Conservation (phyloP, 2,888 invertebrate species). For the Cryptocephalus primarius region DNA sequence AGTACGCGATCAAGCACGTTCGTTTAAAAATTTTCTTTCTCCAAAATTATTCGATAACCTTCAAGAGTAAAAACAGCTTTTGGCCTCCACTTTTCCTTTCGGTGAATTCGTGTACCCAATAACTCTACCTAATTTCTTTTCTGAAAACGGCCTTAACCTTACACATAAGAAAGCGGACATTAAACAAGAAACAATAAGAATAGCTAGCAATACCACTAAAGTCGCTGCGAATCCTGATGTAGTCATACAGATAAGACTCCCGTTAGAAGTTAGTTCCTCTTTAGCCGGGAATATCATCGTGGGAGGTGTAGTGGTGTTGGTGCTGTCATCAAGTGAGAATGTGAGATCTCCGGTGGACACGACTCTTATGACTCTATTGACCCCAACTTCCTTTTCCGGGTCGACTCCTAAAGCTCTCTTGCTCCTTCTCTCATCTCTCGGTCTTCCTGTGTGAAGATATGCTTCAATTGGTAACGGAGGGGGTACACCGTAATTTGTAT, state of each 20-base stretch:
- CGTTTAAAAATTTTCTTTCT: conserved; percentile 1
- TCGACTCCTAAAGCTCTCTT: conserved; percentile 44
- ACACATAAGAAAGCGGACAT: conserved; percentile 79
- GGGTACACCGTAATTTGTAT: conserved; percentile 52
- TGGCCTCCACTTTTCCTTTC: conserved; percentile 32
- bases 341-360: conserved; percentile 86
- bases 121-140: conserved; percentile 28
- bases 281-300: conserved; percentile 63
- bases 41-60: conserved; percentile 1
- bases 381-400: conserved; percentile 74
- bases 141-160: conserved; percentile 60
- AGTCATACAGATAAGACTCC: conserved; percentile 80
- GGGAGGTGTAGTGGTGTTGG: conserved; percentile 45
- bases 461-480: conserved; percentile 55
- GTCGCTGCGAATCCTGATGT: conserved; percentile 88
- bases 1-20: too few relatives aligned
- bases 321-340: conserved; percentile 65
- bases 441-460: conserved; percentile 55
- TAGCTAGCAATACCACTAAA: conserved; percentile 68
- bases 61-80: conserved; percentile 59
- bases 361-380: conserved; percentile 76
- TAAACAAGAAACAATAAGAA: conserved; percentile 73
- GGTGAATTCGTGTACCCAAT: conserved; percentile 13
- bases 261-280: conserved; percentile 37
- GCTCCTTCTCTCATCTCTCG: conserved; percentile 62